Base-by-base conservation (phyloP, 2,113 vertebrate genomes). In the Lepisosteus oculatus region DNA sequence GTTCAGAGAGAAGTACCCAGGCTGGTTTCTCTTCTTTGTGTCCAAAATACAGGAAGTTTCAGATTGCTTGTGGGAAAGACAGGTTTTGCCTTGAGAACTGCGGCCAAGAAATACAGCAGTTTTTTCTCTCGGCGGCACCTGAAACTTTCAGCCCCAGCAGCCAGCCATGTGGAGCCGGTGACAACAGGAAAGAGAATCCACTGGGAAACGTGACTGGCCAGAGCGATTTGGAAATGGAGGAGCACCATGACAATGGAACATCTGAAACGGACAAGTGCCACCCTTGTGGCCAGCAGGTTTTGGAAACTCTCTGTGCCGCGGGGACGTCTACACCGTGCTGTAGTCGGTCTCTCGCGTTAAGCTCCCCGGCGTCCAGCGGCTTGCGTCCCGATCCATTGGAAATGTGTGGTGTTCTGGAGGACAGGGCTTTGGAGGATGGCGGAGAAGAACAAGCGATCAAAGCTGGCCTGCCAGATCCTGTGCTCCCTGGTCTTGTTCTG, bases 11-110 rank as follows among this genome's bases (percentile, higher is more conserved):
- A 43, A 71, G 86, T 68, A 67, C 81, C 66, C 80, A 64, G 71
- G 80, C 87, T 15, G 76, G 82, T 70, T 80, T 86, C 70, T 80
- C 93, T 2, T 88, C 88, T 7, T 86, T 89, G 1, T 93, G 93
- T 74, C 90, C 93, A 57, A 94, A 91, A 62, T 92, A 90, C 44
- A 79, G 90, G 61, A 93, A 92, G 68, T 93, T 91, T 81, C 94
- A 93, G 74, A 87, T 88, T 3, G 92, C 87, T 17, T 89, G 89
- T 69, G 88, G 86, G 72, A 93, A 85, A 9, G 93, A 95, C 71
- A 86, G 86, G 84, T 87, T 93, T 71, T 92, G 86, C 65, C 62
- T 91, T 76, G 85, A 89, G 74, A 94, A 92, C 74, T 89, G 88
- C 1, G 88, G 4, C 69, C 84, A 92, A 3, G 84, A 89, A 74